Base-by-base conservation (phyloP, 2,888 invertebrate species). In the Platycheirus rosarum region DNA sequence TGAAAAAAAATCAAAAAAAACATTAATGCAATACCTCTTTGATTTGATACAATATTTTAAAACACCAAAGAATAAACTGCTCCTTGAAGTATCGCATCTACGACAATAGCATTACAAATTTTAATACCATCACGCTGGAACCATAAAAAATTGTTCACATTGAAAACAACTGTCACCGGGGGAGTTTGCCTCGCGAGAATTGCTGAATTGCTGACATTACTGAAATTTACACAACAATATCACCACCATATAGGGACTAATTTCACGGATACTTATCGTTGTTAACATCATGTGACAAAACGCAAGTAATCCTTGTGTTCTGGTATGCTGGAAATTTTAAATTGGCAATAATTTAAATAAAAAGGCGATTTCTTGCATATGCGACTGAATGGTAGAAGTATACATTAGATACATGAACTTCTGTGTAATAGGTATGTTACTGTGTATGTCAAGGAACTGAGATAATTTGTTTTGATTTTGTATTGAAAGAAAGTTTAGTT, bases 61-160 rank as follows among this genome's bases (percentile, higher is more conserved):
- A 7, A 32, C 23, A n/a, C 13, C 23, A 14, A 0, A 13, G 16
- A 46, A 1, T 32, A 29, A 57, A 29, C 20, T 44, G 51, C 37
- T 48, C 86, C 29, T 32, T 32, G 8, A 32, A 32, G 8, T 6
- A 32, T 32, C 8, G 4, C 29, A 32, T 32, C 29, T 32, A 32
- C 29, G 8, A 32, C 29, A 32, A 8, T 32, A 86, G 89, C 88
- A 87, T 87, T 86, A 85, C 87, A 89, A 89, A 88, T 88, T 88
- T 87, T 87, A 89, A 89, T 88, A 87, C 86, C 87, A 88, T 89
- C 89, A 89, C 87, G 88, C 88, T 88, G 88, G 88, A 77, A 82
- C 82, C 82, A 82, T 82, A 82, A 66, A 82, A 82, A 82, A 82
- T 82, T 71, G 71, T 63, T 68, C 76, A 82, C 82, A 82, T 82